phyloP scores from a whole-genome alignment of 2,797 vertebrate genomes.

The Propithecus perrieri region DNA sequence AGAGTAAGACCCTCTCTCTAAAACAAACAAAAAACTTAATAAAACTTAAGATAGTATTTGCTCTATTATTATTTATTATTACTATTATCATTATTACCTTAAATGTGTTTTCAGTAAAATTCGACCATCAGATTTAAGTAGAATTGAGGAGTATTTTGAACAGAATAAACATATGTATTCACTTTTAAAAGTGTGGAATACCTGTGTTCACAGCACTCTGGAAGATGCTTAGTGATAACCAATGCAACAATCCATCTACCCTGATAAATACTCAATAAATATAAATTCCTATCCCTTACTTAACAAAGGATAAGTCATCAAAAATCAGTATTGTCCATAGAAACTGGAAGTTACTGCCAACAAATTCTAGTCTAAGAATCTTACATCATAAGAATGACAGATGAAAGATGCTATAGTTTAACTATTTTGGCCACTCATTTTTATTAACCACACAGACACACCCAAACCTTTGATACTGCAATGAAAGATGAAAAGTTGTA shows the following conservation, averaged over 20 bases:
- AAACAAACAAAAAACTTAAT: no score
- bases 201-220: neutral
- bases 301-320: neutral
- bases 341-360: slow-evolving; percentile 2
- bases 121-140: neutral
- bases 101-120: neutral
- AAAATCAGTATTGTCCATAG: neutral
- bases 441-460: neutral
- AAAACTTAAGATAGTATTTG: neutral
- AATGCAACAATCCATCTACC: neutral
- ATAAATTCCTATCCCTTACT: neutral
- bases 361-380: neutral
- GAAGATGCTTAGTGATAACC: neutral
- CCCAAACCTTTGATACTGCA: neutral
- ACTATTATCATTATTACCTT: neutral
- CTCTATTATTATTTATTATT: neutral
- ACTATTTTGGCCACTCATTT: neutral
- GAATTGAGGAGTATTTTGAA: neutral
- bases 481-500: slow-evolving; percentile 33
- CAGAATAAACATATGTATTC: neutral
- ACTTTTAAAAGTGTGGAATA: neutral
- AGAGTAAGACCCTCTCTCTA: no score
- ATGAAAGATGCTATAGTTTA: neutral
- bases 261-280: neutral
- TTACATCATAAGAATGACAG: neutral